Conservation (phyloP, 2,797 vertebrate species). For the Helostoma temminkii region DNA sequence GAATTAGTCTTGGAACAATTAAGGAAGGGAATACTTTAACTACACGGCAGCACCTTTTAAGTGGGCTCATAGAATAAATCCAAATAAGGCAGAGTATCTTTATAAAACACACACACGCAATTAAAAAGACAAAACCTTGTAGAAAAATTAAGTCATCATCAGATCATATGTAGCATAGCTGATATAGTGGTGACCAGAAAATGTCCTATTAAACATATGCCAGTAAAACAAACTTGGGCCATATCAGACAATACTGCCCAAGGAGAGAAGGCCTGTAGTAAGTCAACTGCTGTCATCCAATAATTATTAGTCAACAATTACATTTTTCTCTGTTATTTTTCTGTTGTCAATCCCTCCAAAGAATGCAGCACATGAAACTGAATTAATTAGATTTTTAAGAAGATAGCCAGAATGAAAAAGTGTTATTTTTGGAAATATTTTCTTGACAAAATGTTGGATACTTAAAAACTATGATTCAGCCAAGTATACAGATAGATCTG, state of each 20-base stretch:
- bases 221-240: constrained; percentile 16
- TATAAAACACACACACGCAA: not conserved
- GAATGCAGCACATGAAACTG: not conserved
- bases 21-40: constrained; percentile 50
- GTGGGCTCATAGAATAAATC: constrained; percentile 23
- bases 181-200: constrained; percentile 2
- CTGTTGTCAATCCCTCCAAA: constrained; percentile 9
- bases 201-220: not conserved
- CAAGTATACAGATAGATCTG: not conserved
- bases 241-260: constrained; percentile 18
- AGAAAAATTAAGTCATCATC: not conserved
- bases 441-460: constrained; percentile 23
- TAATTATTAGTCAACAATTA: constrained; percentile 42
- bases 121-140: not conserved
- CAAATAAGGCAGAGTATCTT: constrained; percentile 21
- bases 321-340: constrained; percentile 29
- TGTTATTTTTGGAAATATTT: constrained; percentile 3
- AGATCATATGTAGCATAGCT: constrained; percentile 2
- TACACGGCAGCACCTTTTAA: constrained; percentile 30
- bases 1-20: constrained; percentile 44
- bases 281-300: constrained; percentile 36
- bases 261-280: constrained; percentile 11
- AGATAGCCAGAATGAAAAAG: not conserved
- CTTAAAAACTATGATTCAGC: not conserved
- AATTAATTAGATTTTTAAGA: not conserved